These are phyloP conservation scores for Arnoldichthys spilopterus DNA, from an alignment of 2,797 vertebrate species.

Conservation along the genomic window DNA sequence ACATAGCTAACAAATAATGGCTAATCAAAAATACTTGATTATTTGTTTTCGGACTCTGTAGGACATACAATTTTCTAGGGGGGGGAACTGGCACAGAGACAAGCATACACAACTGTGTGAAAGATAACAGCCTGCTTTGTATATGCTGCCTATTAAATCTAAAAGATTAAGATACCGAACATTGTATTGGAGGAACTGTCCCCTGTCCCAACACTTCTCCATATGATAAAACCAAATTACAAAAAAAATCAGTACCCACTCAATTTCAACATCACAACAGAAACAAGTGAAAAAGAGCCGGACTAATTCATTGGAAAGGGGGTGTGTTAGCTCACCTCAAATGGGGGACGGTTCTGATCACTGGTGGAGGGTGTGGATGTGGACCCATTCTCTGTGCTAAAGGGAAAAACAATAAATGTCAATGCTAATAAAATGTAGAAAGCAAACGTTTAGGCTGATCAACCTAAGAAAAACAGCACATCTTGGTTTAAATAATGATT, in stretches of 20 bases:
- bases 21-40: too few relatives aligned
- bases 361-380: conserved; percentile 79
- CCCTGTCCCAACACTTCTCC: not conserved
- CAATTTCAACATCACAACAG: not conserved
- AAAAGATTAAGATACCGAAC: not conserved
- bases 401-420: conserved; percentile 45
- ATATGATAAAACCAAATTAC: not conserved
- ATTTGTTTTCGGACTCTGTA: too few relatives aligned
- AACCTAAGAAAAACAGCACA: not conserved
- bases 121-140: too few relatives aligned
- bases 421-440: not conserved
- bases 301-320: not conserved
- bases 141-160: not conserved
- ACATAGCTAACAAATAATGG: not conserved
- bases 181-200: not conserved
- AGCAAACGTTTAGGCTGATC: not conserved
- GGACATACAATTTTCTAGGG: too few relatives aligned
- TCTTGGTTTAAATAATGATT: not conserved
- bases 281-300: not conserved
- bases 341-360: conserved; percentile 83
- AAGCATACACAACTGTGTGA: too few relatives aligned
- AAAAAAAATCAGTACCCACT: not conserved
- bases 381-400: conserved; percentile 84
- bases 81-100: too few relatives aligned
- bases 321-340: conserved; percentile 81